Evolutionary conservation across 2,888 invertebrate genomes (phyloP).

Genomic region (Lymantria monacha): DNA sequence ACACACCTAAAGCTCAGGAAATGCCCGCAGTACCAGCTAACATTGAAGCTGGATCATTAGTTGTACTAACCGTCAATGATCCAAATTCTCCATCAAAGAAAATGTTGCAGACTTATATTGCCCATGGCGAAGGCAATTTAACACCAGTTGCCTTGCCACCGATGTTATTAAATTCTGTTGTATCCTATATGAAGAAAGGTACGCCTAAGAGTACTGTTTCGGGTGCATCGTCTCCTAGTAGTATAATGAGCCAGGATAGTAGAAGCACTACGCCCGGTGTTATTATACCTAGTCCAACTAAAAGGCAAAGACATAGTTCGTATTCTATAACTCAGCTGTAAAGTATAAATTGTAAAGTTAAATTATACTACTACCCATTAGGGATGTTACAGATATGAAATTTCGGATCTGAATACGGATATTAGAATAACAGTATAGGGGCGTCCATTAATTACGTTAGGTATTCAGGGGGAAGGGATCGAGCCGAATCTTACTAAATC

Average conservation of each 20-base stretch:
- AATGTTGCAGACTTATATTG: conserved; percentile 72
- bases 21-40: conserved; percentile 47
- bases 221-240: conserved; percentile 73
- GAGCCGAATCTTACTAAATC: too few species aligned
- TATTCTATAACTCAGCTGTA: conserved; percentile 69
- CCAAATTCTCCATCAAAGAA: conserved; percentile 67
- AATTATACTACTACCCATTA: too few species aligned
- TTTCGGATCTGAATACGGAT: too few species aligned
- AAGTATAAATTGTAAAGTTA: conserved; percentile 4
- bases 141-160: conserved; percentile 63
- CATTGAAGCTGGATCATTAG: conserved; percentile 67
- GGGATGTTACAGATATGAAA: too few species aligned
- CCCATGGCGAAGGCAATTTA: conserved; percentile 55
- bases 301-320: conserved; percentile 56
- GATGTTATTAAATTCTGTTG: conserved; percentile 60
- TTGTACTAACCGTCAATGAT: conserved; percentile 68
- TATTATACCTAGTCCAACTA: conserved; percentile 51
- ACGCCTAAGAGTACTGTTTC: conserved; percentile 48
- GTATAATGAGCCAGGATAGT: conserved; percentile 53
- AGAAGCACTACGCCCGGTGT: conserved; percentile 43
- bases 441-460: too few species aligned
- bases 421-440: too few species aligned
- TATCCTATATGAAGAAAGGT: conserved; percentile 67
- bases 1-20: conserved; percentile 22
- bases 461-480: too few species aligned